A percentile compares a stretch with the other conserved stretches of the same genome.
These are phyloP conservation scores for Eunapius fragilis DNA, from an alignment of 37 sponge, comb jelly and placozoan species.

Conservation along the genomic window DNA sequence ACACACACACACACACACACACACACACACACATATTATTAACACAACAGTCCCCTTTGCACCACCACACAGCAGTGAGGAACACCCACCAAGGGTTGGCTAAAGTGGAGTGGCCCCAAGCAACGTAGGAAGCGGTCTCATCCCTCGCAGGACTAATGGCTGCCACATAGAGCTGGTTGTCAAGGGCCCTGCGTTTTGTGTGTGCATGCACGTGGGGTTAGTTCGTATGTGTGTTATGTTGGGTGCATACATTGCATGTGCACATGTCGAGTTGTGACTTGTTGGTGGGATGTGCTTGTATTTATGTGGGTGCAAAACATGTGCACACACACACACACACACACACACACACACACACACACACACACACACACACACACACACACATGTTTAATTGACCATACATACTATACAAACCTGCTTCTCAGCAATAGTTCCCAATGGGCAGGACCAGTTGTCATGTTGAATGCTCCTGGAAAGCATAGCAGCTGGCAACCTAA, in stretches of 20 bases:
- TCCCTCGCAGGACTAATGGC: conserved; percentile 86
- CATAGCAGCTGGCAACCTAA: conserved; percentile 82
- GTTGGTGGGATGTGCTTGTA: too few species aligned
- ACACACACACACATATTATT: not conserved
- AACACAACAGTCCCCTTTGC: too few species aligned
- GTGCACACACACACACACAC: too few species aligned
- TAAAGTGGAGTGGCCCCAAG: conserved; percentile 87
- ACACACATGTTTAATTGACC: not conserved
- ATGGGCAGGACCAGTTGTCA: conserved; percentile 94
- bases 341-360: not conserved
- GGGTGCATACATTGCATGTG: too few species aligned
- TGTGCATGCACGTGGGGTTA: too few species aligned
- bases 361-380: not conserved
- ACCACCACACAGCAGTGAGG: not conserved
- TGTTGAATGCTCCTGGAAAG: conserved; percentile 97
- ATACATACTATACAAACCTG: conserved; percentile 15
- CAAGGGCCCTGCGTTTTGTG: conserved; percentile 49
- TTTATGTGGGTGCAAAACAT: too few species aligned
- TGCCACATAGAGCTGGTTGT: conserved; percentile 83
- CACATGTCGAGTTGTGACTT: too few species aligned
- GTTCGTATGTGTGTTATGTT: not conserved
- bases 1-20: not conserved
- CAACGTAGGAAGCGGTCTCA: conserved; percentile 66
- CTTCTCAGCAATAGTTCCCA: conserved; percentile 90
- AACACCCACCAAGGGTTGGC: conserved; percentile 79